Evolutionary conservation across 2,113 vertebrate genomes (phyloP).

Genomic region (Puffinus mauretanicus): DNA sequence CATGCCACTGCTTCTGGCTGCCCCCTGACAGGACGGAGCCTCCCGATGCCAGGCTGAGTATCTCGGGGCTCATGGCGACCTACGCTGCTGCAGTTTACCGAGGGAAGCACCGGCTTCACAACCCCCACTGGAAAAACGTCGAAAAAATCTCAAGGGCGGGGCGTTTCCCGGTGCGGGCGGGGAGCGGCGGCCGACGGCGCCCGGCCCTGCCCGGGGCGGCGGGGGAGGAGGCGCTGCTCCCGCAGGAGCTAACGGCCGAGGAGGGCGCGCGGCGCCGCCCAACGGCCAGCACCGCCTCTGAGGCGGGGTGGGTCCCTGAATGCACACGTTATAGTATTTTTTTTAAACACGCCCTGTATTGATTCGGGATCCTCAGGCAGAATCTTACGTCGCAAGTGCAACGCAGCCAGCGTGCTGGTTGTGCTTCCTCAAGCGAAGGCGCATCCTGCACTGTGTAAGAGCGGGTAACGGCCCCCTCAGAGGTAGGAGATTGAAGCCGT

Average conservation of each 20-base stretch:
- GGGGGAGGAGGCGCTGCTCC: background rate
- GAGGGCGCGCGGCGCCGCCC: background rate
- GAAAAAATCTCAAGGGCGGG: background rate
- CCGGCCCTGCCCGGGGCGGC: background rate
- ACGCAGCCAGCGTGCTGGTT: too few relatives aligned
- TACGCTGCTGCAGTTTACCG: background rate
- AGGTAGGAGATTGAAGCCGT: background rate
- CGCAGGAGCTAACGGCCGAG: background rate
- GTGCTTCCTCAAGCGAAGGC: background rate
- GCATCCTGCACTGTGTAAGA: background rate
- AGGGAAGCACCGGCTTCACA: fast-evolving
- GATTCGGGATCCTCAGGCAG: background rate
- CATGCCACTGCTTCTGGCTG: constrained; percentile 87
- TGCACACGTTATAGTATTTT: too few relatives aligned
- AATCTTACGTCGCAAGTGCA: background rate
- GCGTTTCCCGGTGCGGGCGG: background rate
- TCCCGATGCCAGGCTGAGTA: background rate
- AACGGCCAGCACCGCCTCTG: background rate
- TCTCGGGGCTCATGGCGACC: background rate
- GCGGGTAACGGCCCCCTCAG: too few relatives aligned
- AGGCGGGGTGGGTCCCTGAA: background rate
- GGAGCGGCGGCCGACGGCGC: background rate
- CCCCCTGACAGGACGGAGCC: background rate
- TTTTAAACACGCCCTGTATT: background rate
- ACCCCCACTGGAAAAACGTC: too few relatives aligned